Conservation (phyloP, 2,797 vertebrate genomes). For the Acanthurus tractus region DNA sequence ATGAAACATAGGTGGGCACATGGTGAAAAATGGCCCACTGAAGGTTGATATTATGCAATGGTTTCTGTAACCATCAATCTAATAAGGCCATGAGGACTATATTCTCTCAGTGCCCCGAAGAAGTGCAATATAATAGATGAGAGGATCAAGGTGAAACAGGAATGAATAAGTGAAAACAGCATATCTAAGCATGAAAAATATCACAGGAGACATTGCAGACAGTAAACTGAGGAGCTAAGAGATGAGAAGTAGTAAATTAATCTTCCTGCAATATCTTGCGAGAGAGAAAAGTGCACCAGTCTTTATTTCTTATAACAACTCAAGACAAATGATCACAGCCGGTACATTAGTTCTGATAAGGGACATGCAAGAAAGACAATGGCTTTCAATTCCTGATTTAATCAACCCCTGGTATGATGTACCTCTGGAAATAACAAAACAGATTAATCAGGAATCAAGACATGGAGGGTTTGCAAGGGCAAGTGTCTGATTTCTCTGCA, state of each 20-base stretch:
- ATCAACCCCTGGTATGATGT: conserved; percentile 90
- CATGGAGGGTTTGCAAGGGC: conserved; percentile 80
- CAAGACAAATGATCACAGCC: conserved; percentile 90
- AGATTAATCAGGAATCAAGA: conserved; percentile 91
- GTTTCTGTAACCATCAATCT: conserved; percentile 85
- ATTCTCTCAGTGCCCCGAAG: conserved; percentile 76
- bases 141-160: conserved; percentile 86
- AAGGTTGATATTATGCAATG: conserved; percentile 85
- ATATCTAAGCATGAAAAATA: conserved; percentile 86
- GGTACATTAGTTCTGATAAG: conserved; percentile 89
- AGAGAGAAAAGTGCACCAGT: conserved; percentile 87
- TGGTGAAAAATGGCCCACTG: conserved; percentile 82
- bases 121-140: conserved; percentile 84
- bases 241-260: conserved; percentile 91
- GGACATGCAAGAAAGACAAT: conserved; percentile 89
- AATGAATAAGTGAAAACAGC: conserved; percentile 85
- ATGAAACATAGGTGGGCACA: conserved; percentile 75
- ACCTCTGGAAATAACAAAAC: conserved; percentile 93
- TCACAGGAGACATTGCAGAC: conserved; percentile 79
- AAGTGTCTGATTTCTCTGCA: conserved; percentile 85
- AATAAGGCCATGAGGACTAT: conserved; percentile 75
- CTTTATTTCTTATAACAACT: conserved; percentile 92
- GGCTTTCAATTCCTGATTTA: conserved; percentile 94
- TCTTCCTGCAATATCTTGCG: conserved; percentile 87
- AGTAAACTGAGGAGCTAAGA: conserved; percentile 82